Base-by-base conservation (phyloP, 2,888 invertebrate genomes). In the Macaria liturata region DNA sequence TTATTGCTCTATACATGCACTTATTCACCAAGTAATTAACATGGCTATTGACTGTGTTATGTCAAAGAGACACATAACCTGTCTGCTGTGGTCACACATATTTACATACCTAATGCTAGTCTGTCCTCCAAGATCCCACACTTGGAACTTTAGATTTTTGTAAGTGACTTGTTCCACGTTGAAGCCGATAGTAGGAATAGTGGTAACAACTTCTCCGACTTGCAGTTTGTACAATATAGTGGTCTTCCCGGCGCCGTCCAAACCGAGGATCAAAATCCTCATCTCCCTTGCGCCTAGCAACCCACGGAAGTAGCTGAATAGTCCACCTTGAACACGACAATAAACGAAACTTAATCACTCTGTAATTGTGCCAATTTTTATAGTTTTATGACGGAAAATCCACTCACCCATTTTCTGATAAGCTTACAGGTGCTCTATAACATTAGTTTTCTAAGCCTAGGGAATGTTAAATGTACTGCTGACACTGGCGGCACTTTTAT, bases 141-240 rank as follows among this genome's bases (percentile, higher is more conserved):
- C 98, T 95, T 99, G 99, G 84, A 99, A 99, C 92, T 99, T 99
- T 68, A 99, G 94, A 93, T 99, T 99, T 93, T 99, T 99, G 87
- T 98, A 99, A 74, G 97, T 97, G 59, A 99, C 99, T 94, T 99
- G 99, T 91, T 99, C 99, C 72, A 99, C 99, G 92, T 99, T 99
- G 91, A 99, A 99, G 46, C 94, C 99, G 86, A 99, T 99, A 7
- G 99, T 99, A 65, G 99, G 98, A 91, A 97, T 99, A 40, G 99
- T 99, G 50, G 99, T 99, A 32, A 99, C 99, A 56, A 99, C 98
- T 92, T 99, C 99, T 20, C 99, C 98, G 58, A 99, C 99, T 94
- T 99, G 99, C 78, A 99, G 93, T 92, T 97, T 96, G 90, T 99
- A 99, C 66, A 99, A 91, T 88, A 99, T 99, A 63, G 99, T 99